Evolutionary conservation across 2,113 vertebrate genomes (phyloP), one percentile per base, ranked within the genome.

Genomic region (Clarias magur): DNA sequence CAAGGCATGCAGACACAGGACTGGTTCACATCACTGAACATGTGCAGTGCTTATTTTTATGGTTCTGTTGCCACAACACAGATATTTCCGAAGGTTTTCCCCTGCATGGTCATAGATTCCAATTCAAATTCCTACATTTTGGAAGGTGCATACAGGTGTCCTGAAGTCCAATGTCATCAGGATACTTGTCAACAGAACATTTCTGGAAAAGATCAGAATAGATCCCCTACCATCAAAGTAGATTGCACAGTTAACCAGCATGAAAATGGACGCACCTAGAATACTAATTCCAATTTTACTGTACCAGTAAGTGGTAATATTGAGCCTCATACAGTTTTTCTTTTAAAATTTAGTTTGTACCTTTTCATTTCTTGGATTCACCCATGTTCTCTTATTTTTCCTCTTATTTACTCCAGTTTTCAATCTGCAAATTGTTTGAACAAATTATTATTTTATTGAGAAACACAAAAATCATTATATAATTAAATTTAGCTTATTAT

Each of bases 21-120:
- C 54, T 79, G 54, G 53, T 79, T 79, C n/a, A 79, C 19, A 80
- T 80, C 56, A 80, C n/a, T 80, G 27, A 27, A 56, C 78, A 80
- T 60, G 75, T 79, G 56, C 56, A 80, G 78, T 80, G 78, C 56
- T 34, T 38, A 80, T 60, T 80, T 80, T 19, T 60, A 80, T 60
- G 78, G 56, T 59, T 38, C 10, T 59, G 78, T 80, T 80, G 78
- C 78, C 56, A 60, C 78, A 60, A 60, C 78, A 80, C 27, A 34
- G 53, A 57, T 59, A 80, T 80, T 80, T 60, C 54, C 7, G 5
- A 80, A 60, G 21, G 3, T 73, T 73, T 42, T 11, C 10, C 7
- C 34, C 34, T 3, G 5, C 19, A 73, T 73, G 72, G 17, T 59
- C 54, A 38, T 17, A 34, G 8, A 34, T 80, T 80, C 56, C 78